Percentiles rank a stretch among this genome's conserved stretches.
These are phyloP conservation scores for Sardinella longiceps DNA, from an alignment of 2,797 vertebrate species.

Conservation along the genomic window DNA sequence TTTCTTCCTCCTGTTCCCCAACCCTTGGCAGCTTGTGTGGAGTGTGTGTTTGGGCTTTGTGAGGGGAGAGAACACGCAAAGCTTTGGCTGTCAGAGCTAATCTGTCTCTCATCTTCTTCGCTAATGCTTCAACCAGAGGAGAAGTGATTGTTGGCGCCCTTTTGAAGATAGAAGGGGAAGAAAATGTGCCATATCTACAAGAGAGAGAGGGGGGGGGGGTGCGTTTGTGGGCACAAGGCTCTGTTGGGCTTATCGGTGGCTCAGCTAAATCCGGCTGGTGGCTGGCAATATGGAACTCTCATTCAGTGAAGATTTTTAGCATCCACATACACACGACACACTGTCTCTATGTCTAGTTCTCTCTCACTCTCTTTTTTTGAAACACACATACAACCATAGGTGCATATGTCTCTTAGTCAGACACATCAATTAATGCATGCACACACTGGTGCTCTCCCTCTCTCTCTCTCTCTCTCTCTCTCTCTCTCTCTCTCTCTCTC, in stretches of 20 bases:
- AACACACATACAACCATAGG: background rate
- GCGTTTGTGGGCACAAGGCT: slow-evolving; percentile 26
- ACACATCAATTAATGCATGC: no score
- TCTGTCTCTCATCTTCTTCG: background rate
- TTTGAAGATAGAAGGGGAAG: slow-evolving; percentile 31
- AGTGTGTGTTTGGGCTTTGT: background rate
- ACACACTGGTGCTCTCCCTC: no score
- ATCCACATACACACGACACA: background rate
- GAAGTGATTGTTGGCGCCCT: slow-evolving; percentile 32
- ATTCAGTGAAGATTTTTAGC: slow-evolving; percentile 7
- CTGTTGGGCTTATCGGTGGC: slow-evolving; percentile 40
- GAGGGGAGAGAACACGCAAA: background rate
- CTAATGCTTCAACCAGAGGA: slow-evolving; percentile 36
- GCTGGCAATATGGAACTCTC: slow-evolving; percentile 33
- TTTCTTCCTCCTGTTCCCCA: background rate
- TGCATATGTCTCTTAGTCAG: no score
- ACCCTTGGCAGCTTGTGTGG: background rate
- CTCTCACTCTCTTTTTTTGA: background rate
- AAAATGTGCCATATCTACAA: slow-evolving; percentile 40
- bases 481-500: no score
- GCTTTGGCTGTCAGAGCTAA: background rate
- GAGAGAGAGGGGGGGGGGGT: slow-evolving; percentile 19
- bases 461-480: no score
- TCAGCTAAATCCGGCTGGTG: slow-evolving; percentile 35
- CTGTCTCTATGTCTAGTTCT: background rate